Evolutionary conservation across 2,888 invertebrate species (phyloP).

Genomic region (Lomographa bimaculata): DNA sequence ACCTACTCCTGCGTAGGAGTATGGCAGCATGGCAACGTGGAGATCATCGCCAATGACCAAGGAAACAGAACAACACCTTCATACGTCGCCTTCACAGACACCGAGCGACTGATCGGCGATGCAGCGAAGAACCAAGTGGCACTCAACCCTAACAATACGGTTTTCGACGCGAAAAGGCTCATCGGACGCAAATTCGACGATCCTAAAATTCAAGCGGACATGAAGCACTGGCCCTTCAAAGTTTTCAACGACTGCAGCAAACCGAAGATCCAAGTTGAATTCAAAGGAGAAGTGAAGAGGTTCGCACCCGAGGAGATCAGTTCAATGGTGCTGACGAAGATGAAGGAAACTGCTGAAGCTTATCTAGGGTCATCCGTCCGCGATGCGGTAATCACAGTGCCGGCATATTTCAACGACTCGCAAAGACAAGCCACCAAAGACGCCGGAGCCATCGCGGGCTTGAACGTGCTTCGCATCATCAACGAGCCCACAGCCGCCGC

Average conservation of each 20-base stretch:
- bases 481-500: constrained; percentile 4
- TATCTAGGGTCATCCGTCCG: constrained; percentile 86
- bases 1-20: constrained; percentile 81
- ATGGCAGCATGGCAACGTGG: constrained; percentile 87
- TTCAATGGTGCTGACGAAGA: constrained; percentile 91
- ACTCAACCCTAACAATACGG: constrained; percentile 89
- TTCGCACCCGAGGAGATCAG: constrained; percentile 89
- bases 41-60: constrained; percentile 87
- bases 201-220: constrained; percentile 88
- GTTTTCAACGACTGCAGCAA: constrained; percentile 86
- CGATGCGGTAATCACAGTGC: constrained; percentile 91
- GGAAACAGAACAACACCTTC: constrained; percentile 90
- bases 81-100: constrained; percentile 89
- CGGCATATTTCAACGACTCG: constrained; percentile 91
- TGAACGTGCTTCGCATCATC: constrained; percentile 4
- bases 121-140: constrained; percentile 89
- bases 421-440: constrained; percentile 93
- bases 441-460: constrained; percentile 83
- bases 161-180: constrained; percentile 90
- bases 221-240: constrained; percentile 93
- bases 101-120: constrained; percentile 87
- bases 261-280: constrained; percentile 87
- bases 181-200: constrained; percentile 91
- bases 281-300: constrained; percentile 85
- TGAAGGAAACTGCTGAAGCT: constrained; percentile 90